These are phyloP conservation scores for Mirza zaza DNA, from an alignment of 2,113 vertebrate genomes.

Conservation along the genomic window DNA sequence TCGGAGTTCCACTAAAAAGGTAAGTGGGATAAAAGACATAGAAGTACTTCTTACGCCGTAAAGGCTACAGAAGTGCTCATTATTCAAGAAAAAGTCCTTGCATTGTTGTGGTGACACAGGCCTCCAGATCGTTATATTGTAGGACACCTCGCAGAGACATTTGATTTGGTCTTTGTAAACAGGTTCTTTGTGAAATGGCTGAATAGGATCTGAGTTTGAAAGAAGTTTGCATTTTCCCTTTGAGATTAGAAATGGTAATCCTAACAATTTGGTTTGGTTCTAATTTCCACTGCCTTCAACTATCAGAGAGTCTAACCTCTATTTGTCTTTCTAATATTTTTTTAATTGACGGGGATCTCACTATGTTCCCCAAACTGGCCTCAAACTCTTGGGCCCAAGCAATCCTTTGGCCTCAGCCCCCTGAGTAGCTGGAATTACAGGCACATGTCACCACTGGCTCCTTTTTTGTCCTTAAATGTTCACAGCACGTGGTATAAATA, in stretches of 20 bases:
- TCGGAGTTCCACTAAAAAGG: slow-evolving; percentile 97
- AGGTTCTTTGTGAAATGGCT: not conserved
- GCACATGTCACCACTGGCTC: too few relatives aligned
- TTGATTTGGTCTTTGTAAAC: not conserved
- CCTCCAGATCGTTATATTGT: not conserved
- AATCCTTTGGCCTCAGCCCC: too few relatives aligned
- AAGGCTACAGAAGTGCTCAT: fast-evolving
- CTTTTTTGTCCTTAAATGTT: not conserved
- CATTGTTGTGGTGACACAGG: not conserved
- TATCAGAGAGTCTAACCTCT: not conserved
- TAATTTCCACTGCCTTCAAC: not conserved
- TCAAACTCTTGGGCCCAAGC: too few relatives aligned
- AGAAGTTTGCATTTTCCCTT: not conserved
- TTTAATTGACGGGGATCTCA: too few relatives aligned
- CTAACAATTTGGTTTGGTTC: not conserved
- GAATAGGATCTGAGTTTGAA: not conserved
- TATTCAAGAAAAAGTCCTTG: not conserved
- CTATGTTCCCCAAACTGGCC: too few relatives aligned
- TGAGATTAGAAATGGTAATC: not conserved
- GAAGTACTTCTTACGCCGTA: too few relatives aligned
- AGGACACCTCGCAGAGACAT: not conserved
- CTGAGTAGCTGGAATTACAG: too few relatives aligned
- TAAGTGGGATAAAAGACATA: slow-evolving; percentile 51
- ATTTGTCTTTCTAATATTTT: not conserved
- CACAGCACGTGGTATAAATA: not conserved